A percentile compares a stretch with the other conserved stretches of the same genome.
phyloP scores from a whole-genome alignment of 1,140 invertebrate genomes.

The Andricus grossulariae region DNA sequence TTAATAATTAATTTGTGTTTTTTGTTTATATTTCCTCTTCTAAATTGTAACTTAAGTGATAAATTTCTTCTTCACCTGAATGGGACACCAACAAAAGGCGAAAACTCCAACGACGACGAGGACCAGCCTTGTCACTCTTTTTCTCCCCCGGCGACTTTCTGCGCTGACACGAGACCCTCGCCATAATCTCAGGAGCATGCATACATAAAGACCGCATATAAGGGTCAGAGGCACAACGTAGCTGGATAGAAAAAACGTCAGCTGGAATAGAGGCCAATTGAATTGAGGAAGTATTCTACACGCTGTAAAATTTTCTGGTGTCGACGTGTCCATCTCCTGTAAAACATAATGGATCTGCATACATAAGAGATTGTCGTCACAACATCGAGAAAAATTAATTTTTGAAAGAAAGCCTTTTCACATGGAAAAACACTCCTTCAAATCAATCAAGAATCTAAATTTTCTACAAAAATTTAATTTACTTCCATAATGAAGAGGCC shows the following conservation, averaged over 20 bases:
- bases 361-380: slow-evolving; percentile 35
- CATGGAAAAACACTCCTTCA: too few relatives aligned
- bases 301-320: slow-evolving; percentile 55
- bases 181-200: slow-evolving; percentile 93
- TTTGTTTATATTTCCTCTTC: too few relatives aligned
- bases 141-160: slow-evolving; percentile 88
- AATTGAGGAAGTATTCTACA: slow-evolving; percentile 68
- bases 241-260: slow-evolving; percentile 89
- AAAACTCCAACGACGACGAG: slow-evolving; percentile 96
- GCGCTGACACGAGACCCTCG: slow-evolving; percentile 84
- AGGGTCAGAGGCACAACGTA: slow-evolving; percentile 90
- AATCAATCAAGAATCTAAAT: too few relatives aligned
- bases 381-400: neutral
- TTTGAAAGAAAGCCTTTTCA: neutral
- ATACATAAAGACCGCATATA: slow-evolving; percentile 92
- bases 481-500: too few relatives aligned
- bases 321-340: slow-evolving; percentile 51
- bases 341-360: slow-evolving; percentile 55
- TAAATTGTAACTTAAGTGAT: too few relatives aligned
- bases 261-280: slow-evolving; percentile 76
- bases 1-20: too few relatives aligned
- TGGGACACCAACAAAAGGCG: slow-evolving; percentile 96
- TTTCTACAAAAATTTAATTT: too few relatives aligned
- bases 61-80: slow-evolving; percentile 81
- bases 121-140: slow-evolving; percentile 94